Evolutionary conservation across 2,113 vertebrate genomes (phyloP), one percentile per base, ranked within the genome.

Genomic region (Echinops telfairi): DNA sequence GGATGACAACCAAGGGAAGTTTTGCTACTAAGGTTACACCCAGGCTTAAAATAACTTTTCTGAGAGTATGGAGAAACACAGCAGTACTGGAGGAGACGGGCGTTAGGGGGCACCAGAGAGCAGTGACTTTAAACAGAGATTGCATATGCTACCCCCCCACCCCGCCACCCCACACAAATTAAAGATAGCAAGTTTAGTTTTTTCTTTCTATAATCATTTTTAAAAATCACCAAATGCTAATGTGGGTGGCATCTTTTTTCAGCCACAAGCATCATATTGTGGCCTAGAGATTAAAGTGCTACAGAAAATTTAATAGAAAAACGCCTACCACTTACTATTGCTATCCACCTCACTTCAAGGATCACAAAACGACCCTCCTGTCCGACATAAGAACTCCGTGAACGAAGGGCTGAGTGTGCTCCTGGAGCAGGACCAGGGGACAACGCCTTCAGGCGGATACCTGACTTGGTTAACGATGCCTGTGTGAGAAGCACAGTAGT

Each of bases 61-160:
- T 3, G 6, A 47, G 57, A 84, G 9, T 23, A 58, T 29, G 22
- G 89, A 81, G 80, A 68, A 82, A 23, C 31, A 27, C 27, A 87
- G 20, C 80, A 53, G 22, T 92, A 62, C 47, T 70, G 47, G 89
- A 85, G 57, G 43, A 70, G 36, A 83, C 80, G 82, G 66, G 88
- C 84, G 0, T 91, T 95, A 96, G 95, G 78, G 94, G 96, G 95
- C 96, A 93, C 87, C 53, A 97, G 91, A 96, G 94, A 80, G 91
- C 93, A 96, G 64, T 29, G 53, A 92, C 95, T 78, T 93, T 70
- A 87, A 81, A 40, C 4, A 0, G 36, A 96, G 80, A 77, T 68
- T 68, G 36, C 71, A 75, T 64, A 27, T 57, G 64, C 20, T 71
- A 85, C 20, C 20, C 6, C 27, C 20, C 9, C n/a, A n/a, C 11